These are phyloP conservation scores for Orthonyx spaldingii DNA, from an alignment of 2,113 vertebrate genomes.

Conservation along the genomic window DNA sequence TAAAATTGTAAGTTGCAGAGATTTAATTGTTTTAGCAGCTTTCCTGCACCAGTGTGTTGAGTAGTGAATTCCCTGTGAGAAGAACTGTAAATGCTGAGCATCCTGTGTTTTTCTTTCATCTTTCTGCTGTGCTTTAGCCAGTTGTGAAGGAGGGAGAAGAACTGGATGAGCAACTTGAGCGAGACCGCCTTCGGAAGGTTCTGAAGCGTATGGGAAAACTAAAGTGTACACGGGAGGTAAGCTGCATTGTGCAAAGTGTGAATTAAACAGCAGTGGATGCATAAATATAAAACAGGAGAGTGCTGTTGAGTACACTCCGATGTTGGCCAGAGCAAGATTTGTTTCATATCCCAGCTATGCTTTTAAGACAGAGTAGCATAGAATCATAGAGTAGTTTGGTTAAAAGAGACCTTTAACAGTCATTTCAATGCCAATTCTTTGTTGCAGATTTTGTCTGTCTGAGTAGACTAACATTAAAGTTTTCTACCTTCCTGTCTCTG, in stretches of 20 bases:
- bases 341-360: neutral
- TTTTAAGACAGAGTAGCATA: neutral
- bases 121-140: conserved; percentile 70
- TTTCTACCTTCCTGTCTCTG: neutral
- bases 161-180: conserved; percentile 79
- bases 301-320: neutral
- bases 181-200: conserved; percentile 87
- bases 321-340: neutral
- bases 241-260: neutral
- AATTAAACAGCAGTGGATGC: neutral
- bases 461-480: neutral
- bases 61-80: neutral
- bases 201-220: conserved; percentile 89
- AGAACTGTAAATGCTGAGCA: neutral
- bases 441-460: neutral
- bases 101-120: neutral
- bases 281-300: neutral
- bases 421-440: neutral
- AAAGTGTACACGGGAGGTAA: conserved; percentile 86
- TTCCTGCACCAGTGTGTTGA: neutral
- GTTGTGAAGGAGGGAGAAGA: conserved; percentile 77
- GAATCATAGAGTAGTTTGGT: neutral
- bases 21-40: neutral
- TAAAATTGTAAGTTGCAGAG: neutral
- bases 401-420: neutral